A percentile compares a stretch with the other conserved stretches of the same genome.
phyloP scores from a whole-genome alignment of 2,888 invertebrate species.

The Ophioninae sp. region DNA sequence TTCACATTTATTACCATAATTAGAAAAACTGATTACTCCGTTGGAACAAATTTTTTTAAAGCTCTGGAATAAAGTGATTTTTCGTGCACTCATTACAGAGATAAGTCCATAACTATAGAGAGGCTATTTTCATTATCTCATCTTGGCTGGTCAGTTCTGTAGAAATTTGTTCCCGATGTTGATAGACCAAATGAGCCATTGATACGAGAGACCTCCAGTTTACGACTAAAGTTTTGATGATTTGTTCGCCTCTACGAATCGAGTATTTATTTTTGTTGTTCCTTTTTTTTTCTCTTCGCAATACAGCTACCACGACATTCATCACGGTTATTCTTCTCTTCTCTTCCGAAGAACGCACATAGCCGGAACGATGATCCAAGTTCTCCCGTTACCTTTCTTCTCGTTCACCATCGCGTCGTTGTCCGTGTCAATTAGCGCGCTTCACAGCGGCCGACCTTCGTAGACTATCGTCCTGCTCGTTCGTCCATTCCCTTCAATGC shows the following conservation, averaged over 20 bases:
- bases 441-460: slow-evolving; percentile 69
- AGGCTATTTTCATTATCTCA: background rate
- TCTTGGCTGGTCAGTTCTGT: background rate
- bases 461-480: slow-evolving; percentile 65
- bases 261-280: slow-evolving; percentile 13
- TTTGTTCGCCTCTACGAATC: slow-evolving; percentile 21
- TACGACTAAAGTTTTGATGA: slow-evolving; percentile 11
- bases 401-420: slow-evolving; percentile 40
- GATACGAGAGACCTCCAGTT: slow-evolving; percentile 34
- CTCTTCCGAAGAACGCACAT: slow-evolving; percentile 33
- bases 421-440: slow-evolving; percentile 69
- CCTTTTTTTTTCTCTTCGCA: slow-evolving; percentile 13
- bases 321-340: slow-evolving; percentile 45
- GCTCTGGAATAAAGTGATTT: background rate
- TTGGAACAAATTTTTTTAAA: background rate
- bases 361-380: background rate
- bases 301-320: slow-evolving; percentile 19
- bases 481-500: slow-evolving; percentile 63
- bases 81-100: background rate
- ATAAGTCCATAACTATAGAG: background rate
- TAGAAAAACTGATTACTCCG: too few species aligned
- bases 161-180: background rate
- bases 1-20: too few species aligned
- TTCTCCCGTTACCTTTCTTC: slow-evolving; percentile 16
- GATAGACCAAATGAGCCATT: background rate